These are phyloP conservation scores for Notodonta ziczac DNA, from an alignment of 2,888 invertebrate genomes.

Conservation along the genomic window DNA sequence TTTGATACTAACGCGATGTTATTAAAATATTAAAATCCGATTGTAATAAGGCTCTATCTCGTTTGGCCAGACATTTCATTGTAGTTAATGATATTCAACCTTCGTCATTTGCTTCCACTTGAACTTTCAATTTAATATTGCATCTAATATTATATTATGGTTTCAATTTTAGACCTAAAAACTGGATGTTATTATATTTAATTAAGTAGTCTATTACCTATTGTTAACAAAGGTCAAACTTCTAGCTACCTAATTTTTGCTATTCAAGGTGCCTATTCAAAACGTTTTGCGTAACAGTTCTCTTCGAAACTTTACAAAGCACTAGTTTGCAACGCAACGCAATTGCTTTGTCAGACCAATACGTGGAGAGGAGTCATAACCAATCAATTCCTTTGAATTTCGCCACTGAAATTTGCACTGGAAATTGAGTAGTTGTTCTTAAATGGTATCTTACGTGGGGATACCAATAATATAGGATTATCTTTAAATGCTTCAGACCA, in stretches of 20 bases:
- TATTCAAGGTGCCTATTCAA: background rate
- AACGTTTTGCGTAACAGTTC: background rate
- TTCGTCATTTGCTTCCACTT: slow-evolving; percentile 28
- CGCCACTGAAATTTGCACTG: no score
- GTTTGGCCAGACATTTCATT: slow-evolving; percentile 23
- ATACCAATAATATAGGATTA: no score
- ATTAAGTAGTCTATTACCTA: no score
- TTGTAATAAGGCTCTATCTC: slow-evolving; percentile 45
- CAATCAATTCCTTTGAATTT: background rate
- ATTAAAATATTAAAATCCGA: slow-evolving; percentile 55
- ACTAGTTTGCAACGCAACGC: background rate
- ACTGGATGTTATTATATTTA: no score
- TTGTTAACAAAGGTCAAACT: no score
- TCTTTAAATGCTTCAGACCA: no score
- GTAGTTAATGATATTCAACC: slow-evolving; percentile 17
- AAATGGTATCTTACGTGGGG: no score
- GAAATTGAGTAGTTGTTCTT: no score
- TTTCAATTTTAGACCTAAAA: no score
- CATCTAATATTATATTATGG: no score
- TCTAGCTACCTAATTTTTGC: no score
- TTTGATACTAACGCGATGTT: slow-evolving; percentile 58
- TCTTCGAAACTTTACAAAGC: background rate
- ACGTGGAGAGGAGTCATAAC: background rate
- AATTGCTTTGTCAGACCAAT: background rate
- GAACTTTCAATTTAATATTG: slow-evolving; percentile 18